Evolutionary conservation across 2,888 invertebrate genomes (phyloP).

Genomic region (Drosophila meridionalis): DNA sequence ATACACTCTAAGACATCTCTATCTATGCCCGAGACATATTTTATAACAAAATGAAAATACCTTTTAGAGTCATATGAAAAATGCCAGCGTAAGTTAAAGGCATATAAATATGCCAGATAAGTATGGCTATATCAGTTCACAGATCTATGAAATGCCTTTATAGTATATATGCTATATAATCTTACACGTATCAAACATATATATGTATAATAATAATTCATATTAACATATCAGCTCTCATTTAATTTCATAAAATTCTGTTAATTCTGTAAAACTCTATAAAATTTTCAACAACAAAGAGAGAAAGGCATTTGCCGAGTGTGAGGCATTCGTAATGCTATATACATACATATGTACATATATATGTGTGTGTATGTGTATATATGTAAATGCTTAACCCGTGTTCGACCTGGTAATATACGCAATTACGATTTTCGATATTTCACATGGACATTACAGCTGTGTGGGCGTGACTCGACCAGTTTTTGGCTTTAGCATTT

Average conservation of each 20-base stretch:
- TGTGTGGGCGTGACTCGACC: conserved; percentile 5
- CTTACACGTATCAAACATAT: background rate
- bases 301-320: background rate
- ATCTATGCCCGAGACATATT: background rate
- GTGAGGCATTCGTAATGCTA: conserved; percentile 6
- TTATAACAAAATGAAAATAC: background rate
- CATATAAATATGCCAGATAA: conserved; percentile 5
- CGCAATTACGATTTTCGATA: conserved; percentile 41
- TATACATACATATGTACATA: background rate
- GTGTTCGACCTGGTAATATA: conserved; percentile 13
- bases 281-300: background rate
- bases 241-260: conserved; percentile 1
- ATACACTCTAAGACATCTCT: background rate
- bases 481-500: conserved; percentile 54
- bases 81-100: background rate
- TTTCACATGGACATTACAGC: conserved; percentile 11
- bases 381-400: conserved; percentile 11
- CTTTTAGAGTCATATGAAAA: too few relatives aligned
- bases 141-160: background rate
- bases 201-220: background rate
- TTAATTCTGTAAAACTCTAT: background rate
- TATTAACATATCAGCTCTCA: conserved; percentile 4
- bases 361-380: background rate
- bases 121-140: background rate
- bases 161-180: background rate